Evolutionary conservation across 2,113 vertebrate genomes (phyloP).

Genomic region (Chinchilla lanigera): DNA sequence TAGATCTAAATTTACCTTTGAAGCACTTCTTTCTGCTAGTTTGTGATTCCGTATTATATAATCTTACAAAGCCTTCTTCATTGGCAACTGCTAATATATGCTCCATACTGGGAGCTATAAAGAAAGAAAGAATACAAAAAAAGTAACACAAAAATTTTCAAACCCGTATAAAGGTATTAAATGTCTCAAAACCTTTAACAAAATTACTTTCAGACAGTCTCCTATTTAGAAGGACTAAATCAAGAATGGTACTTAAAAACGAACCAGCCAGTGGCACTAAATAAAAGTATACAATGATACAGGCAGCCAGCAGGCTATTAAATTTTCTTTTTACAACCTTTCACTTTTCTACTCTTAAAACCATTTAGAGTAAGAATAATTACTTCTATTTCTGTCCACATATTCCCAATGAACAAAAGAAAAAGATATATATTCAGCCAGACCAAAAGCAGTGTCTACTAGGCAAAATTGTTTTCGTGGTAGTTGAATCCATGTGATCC

Average conservation of each 20-base stretch:
- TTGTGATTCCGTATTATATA: slow-evolving; percentile 92
- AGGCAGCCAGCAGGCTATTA: not conserved
- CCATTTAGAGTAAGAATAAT: not conserved
- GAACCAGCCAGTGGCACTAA: not conserved
- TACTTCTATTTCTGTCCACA: not conserved
- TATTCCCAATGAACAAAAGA: not conserved
- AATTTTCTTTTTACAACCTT: not conserved
- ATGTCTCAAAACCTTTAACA: slow-evolving; percentile 36
- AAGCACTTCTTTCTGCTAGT: slow-evolving; percentile 84
- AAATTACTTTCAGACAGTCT: slow-evolving; percentile 47
- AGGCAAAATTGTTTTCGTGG: not conserved
- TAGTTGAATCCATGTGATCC: not conserved
- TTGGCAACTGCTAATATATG: slow-evolving; percentile 94
- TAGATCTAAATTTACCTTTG: slow-evolving; percentile 88
- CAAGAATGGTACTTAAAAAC: not conserved
- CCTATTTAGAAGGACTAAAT: not conserved
- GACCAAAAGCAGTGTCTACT: not conserved
- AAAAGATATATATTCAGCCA: not conserved
- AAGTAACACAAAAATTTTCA: not conserved
- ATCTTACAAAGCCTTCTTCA: slow-evolving; percentile 95
- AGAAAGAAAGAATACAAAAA: slow-evolving; percentile 57
- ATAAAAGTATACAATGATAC: not conserved
- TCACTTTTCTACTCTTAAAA: slow-evolving; percentile 15
- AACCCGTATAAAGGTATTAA: not conserved
- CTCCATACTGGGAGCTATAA: slow-evolving; percentile 86